Evolutionary conservation across 2,888 invertebrate genomes (phyloP), one percentile per base, ranked within the genome.

Genomic region (Molorchus minor): DNA sequence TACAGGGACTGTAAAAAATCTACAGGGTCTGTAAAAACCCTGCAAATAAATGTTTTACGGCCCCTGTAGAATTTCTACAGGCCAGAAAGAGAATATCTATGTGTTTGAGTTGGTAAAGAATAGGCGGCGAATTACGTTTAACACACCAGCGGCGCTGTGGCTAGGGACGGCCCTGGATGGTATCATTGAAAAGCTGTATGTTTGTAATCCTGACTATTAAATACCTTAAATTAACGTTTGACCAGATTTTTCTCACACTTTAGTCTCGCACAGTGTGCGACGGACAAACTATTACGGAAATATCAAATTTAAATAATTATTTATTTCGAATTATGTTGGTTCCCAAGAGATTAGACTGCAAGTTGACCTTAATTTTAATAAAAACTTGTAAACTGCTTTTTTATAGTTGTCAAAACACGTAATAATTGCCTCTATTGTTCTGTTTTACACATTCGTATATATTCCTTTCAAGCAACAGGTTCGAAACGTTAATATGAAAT

Each of bases 391-490:
- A 49, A 49, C 38, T 38, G 25, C 10, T n/a, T 25, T 8, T 12
- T 15, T 17, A n/a, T 21, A 49, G 21, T 38, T 38, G 49, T 47
- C 47, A 20, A 35, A 35, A n/a, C 15, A 35, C 20, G 33, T 47
- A 47, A 47, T 47, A 35, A 36, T 15, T n/a, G n/a, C n/a, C 35
- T 10, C 1, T 20, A 47, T 47, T 47, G 47, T 47, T 47, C 35
- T 36, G 35, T 35, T 47, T 47, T 20, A 47, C 47, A 17, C 33
- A 19, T 30, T 15, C 21, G 7, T 47, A 35, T 3, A n/a, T 20
- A 47, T 4, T 45, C 15, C 12, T 33, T 35, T 47, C 35, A 7
- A 47, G 47, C 33, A 20, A 8, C 7, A 33, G 30, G 30, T 46
- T n/a, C 19, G 7, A 25, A 25, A 5, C 25, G 8, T 25, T 5